A percentile compares a stretch with the other conserved stretches of the same genome.
Evolutionary conservation across 2,797 vertebrate genomes (phyloP).

Genomic region (Okamejei kenojei): DNA sequence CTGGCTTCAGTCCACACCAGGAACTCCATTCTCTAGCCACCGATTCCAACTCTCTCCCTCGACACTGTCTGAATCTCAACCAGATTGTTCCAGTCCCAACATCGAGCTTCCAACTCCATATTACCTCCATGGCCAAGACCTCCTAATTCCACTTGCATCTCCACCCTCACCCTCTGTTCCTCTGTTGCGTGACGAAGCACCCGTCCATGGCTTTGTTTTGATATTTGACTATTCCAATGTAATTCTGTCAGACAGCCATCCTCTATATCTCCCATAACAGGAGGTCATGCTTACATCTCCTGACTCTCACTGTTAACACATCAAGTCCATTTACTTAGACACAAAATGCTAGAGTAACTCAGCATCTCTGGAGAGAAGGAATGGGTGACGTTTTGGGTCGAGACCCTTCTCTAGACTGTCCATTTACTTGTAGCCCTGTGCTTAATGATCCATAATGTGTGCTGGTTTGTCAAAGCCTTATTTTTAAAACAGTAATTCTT

Average conservation of each 20-base stretch:
- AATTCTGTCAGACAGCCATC: background rate
- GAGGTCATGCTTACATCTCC: background rate
- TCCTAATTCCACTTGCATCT: background rate
- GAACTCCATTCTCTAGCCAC: background rate
- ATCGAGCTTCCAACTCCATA: background rate
- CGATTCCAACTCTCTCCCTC: background rate
- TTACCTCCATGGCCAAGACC: background rate
- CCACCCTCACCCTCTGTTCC: background rate
- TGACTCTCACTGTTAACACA: background rate
- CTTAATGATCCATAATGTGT: background rate
- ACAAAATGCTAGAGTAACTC: too few species aligned
- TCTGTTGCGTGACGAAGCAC: background rate
- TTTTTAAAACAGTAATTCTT: background rate
- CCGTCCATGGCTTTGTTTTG: background rate
- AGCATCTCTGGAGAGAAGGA: too few species aligned
- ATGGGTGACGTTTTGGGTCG: too few species aligned
- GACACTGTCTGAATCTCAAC: background rate
- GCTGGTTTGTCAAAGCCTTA: background rate
- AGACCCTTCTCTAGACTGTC: too few species aligned
- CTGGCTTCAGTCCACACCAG: background rate
- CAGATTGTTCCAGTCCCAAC: background rate
- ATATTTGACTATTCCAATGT: background rate
- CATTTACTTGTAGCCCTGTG: background rate
- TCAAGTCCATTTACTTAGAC: too few species aligned
- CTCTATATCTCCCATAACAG: background rate